Evolutionary conservation across 1,140 invertebrate genomes (phyloP).

Genomic region (Zaprionus kolodkinae): DNA sequence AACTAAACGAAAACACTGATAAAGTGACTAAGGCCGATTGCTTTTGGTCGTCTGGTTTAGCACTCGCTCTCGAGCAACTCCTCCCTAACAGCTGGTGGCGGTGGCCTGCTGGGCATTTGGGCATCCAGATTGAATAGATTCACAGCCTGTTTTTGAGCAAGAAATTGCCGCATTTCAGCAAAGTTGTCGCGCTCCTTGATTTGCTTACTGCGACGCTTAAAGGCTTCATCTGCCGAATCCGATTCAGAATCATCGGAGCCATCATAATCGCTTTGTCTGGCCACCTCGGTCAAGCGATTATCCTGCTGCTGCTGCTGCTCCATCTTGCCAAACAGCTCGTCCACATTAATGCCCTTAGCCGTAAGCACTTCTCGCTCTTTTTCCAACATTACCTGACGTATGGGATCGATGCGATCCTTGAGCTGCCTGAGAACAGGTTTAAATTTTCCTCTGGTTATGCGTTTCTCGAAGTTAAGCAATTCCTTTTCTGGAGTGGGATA

Average conservation of each 20-base stretch:
- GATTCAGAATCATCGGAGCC: slow-evolving; percentile 56
- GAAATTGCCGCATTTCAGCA: slow-evolving; percentile 82
- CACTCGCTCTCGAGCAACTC: slow-evolving; percentile 81
- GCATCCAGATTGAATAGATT: slow-evolving; percentile 71
- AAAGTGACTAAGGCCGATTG: neutral
- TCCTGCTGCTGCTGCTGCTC: slow-evolving; percentile 46
- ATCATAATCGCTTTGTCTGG: slow-evolving; percentile 22
- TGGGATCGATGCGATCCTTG: slow-evolving; percentile 82
- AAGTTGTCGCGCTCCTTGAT: slow-evolving; percentile 80
- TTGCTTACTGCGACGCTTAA: slow-evolving; percentile 62
- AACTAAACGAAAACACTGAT: slow-evolving; percentile 23
- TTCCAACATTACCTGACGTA: slow-evolving; percentile 76
- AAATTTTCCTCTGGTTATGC: slow-evolving; percentile 75
- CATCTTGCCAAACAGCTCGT: slow-evolving; percentile 70
- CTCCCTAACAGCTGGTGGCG: slow-evolving; percentile 48
- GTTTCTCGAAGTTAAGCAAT: slow-evolving; percentile 78
- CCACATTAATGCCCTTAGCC: slow-evolving; percentile 80
- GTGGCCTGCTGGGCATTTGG: slow-evolving; percentile 27
- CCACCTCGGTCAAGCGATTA: slow-evolving; percentile 55
- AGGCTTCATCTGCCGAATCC: slow-evolving; percentile 63
- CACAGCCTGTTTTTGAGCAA: slow-evolving; percentile 75
- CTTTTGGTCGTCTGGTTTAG: slow-evolving; percentile 32
- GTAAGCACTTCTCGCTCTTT: slow-evolving; percentile 78
- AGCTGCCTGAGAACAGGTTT: slow-evolving; percentile 79
- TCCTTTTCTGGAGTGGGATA: slow-evolving; percentile 70